Percentiles rank a stretch among this genome's conserved stretches.
These are phyloP conservation scores for Aurelia coerulea DNA, from an alignment of 30 jellyfish, hydroid and myxozoan genomes.

Conservation along the genomic window DNA sequence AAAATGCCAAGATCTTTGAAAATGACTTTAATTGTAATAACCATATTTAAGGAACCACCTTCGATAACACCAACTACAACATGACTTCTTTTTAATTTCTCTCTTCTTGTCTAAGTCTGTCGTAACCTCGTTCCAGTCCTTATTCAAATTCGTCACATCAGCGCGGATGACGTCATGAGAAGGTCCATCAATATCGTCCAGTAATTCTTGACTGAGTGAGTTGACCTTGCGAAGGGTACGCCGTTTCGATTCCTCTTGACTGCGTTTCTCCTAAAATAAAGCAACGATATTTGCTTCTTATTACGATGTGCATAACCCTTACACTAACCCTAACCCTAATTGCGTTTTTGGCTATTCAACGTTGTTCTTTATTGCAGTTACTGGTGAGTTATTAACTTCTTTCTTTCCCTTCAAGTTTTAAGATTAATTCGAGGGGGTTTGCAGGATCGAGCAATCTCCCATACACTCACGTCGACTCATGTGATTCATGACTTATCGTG, in stretches of 20 bases:
- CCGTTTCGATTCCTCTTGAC: constrained; percentile 35
- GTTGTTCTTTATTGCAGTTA: too few relatives aligned
- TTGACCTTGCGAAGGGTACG: constrained; percentile 55
- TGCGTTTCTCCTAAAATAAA: constrained; percentile 66
- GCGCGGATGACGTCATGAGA: constrained; percentile 62
- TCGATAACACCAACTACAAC: constrained; percentile 86
- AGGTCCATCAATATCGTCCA: constrained; percentile 75
- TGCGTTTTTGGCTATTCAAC: too few relatives aligned
- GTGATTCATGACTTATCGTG: too few relatives aligned
- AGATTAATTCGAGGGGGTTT: too few relatives aligned
- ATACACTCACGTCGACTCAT: too few relatives aligned
- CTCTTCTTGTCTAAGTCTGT: constrained; percentile 57
- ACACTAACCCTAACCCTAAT: too few relatives aligned
- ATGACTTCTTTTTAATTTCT: constrained; percentile 69
- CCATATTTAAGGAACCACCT: constrained; percentile 80
- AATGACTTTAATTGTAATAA: constrained; percentile 40
- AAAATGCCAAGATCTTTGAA: background rate
- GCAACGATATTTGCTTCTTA: too few relatives aligned
- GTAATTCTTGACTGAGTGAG: constrained; percentile 60
- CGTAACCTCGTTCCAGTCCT: constrained; percentile 80
- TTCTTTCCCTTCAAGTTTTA: too few relatives aligned
- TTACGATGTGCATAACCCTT: too few relatives aligned
- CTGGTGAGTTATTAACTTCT: too few relatives aligned
- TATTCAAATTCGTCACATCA: constrained; percentile 56
- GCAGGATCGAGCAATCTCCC: too few relatives aligned